phyloP scores from a whole-genome alignment of 2,888 invertebrate genomes.

The Cybosia mesomella region DNA sequence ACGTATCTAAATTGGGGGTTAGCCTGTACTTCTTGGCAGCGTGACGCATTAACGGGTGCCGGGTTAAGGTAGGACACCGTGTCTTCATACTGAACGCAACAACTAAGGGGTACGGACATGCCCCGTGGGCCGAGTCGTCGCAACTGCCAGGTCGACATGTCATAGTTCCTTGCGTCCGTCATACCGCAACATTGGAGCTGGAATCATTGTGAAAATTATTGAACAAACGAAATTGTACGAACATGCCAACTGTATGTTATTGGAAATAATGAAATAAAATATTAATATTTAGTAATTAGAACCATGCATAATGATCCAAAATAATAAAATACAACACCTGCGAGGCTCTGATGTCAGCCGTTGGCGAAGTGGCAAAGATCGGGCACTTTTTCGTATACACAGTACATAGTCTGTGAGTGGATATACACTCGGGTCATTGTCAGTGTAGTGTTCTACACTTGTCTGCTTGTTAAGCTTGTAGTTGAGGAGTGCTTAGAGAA shows the following conservation, averaged over 20 bases:
- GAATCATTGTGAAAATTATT: constrained; percentile 35
- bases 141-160: constrained; percentile 93
- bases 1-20: constrained; percentile 87
- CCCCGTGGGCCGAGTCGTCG: constrained; percentile 91
- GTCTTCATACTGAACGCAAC: constrained; percentile 89
- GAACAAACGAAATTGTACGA: not conserved
- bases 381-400: too few species aligned
- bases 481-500: too few species aligned
- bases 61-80: constrained; percentile 91
- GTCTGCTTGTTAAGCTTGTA: too few species aligned
- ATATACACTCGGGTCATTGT: too few species aligned
- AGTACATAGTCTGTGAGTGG: too few species aligned
- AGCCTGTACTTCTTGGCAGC: constrained; percentile 90
- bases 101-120: constrained; percentile 89
- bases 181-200: constrained; percentile 94
- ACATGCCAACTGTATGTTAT: not conserved
- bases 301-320: too few species aligned
- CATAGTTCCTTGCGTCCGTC: constrained; percentile 92
- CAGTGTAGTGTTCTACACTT: too few species aligned
- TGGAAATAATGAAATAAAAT: not conserved
- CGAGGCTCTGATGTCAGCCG: too few species aligned
- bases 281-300: not conserved
- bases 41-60: constrained; percentile 89
- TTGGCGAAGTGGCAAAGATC: too few species aligned
- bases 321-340: too few species aligned